Conservation (phyloP, 2,888 invertebrate genomes). For the Scelioninae gen. 1 region DNA sequence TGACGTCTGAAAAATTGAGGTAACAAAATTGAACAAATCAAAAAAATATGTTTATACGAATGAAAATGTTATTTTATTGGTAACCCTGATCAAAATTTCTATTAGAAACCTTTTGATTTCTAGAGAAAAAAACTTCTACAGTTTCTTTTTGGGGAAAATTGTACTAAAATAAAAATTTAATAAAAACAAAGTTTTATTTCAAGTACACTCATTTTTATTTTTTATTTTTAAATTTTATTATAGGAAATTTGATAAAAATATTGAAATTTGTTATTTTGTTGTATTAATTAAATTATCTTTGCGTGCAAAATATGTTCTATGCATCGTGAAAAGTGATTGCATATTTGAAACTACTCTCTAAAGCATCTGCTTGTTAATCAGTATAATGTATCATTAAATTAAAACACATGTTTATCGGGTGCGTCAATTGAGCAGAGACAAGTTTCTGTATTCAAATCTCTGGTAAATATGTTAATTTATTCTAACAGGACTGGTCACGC, state of each 20-base stretch:
- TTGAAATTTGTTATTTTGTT: not conserved
- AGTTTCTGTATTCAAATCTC: conserved; percentile 22
- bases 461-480: conserved; percentile 27
- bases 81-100: too few relatives aligned
- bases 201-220: not conserved
- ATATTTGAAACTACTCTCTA: too few relatives aligned
- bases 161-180: not conserved
- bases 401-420: conserved; percentile 15
- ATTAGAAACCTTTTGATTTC: too few relatives aligned
- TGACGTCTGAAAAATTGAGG: not conserved
- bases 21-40: not conserved
- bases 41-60: not conserved
- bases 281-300: not conserved
- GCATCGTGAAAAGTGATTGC: too few relatives aligned
- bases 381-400: not conserved
- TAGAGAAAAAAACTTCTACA: not conserved
- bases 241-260: not conserved
- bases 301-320: not conserved
- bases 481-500: conserved; percentile 6
- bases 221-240: not conserved
- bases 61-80: too few relatives aligned
- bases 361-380: not conserved
- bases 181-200: not conserved
- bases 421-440: conserved; percentile 8
- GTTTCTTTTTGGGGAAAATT: not conserved